Conservation (phyloP, 2,113 vertebrate species). For the Aplodontia rufa region DNA sequence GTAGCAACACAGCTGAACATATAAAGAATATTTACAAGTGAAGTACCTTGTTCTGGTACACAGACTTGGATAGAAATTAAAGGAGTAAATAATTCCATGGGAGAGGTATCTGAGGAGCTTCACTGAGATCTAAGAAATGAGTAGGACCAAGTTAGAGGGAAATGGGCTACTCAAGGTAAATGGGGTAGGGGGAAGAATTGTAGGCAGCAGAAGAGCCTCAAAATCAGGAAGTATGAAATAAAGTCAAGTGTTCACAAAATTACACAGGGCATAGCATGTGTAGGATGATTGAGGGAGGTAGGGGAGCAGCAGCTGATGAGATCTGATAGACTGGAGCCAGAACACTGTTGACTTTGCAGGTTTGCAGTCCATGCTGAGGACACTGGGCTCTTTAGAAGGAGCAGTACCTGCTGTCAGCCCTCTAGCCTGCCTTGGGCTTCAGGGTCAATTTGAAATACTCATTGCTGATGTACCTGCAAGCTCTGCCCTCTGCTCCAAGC, state of each 20-base stretch:
- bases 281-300: background rate
- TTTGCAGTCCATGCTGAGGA: background rate
- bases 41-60: background rate
- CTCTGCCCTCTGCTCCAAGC: slow-evolving; percentile 32
- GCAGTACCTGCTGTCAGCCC: background rate
- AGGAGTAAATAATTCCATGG: background rate
- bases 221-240: slow-evolving; percentile 1
- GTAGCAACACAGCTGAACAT: background rate
- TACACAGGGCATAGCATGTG: background rate
- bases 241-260: background rate
- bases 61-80: slow-evolving; percentile 25
- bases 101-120: background rate
- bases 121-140: background rate
- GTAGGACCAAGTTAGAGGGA: background rate
- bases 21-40: slow-evolving; percentile 18
- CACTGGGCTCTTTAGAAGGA: background rate
- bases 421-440: background rate
- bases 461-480: background rate
- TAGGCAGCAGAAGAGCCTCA: background rate
- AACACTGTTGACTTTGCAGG: background rate
- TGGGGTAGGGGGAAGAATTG: background rate
- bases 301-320: background rate
- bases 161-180: background rate
- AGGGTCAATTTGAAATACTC: background rate
- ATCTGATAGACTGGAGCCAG: background rate